Conservation (phyloP, 2,797 vertebrate genomes). For the Pipistrellus pygmaeus region DNA sequence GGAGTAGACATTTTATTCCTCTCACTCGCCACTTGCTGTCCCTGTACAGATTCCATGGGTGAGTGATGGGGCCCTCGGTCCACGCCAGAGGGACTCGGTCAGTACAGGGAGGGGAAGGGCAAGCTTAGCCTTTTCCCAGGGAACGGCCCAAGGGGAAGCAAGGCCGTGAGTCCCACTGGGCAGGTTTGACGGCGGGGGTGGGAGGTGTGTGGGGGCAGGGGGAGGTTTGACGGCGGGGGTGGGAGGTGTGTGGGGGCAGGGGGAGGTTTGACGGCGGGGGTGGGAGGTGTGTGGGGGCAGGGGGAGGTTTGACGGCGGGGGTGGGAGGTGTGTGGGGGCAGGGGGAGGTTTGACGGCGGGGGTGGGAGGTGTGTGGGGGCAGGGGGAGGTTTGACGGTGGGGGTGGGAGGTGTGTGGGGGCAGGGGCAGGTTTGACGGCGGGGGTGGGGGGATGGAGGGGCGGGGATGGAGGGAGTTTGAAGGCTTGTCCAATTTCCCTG, state of each 20-base stretch:
- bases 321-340: no score
- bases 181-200: background rate
- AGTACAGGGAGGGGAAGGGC: background rate
- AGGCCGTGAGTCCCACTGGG: background rate
- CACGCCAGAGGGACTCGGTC: background rate
- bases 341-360: no score
- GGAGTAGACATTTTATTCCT: background rate
- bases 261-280: background rate
- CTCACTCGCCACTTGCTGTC: background rate
- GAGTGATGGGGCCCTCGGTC: background rate
- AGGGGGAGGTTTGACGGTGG: no score
- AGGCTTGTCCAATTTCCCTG: background rate
- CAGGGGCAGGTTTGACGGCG: background rate
- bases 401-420: no score
- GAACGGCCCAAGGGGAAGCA: background rate
- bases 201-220: background rate
- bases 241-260: background rate
- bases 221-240: background rate
- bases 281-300: background rate
- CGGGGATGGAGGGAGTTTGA: background rate
- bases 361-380: no score
- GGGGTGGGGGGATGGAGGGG: no score
- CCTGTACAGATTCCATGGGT: background rate
- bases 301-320: background rate
- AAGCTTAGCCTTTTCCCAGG: background rate